Percentiles rank a stretch among this genome's conserved stretches.
Evolutionary conservation across 2,797 vertebrate species (phyloP).

Genomic region (Tapera naevia): DNA sequence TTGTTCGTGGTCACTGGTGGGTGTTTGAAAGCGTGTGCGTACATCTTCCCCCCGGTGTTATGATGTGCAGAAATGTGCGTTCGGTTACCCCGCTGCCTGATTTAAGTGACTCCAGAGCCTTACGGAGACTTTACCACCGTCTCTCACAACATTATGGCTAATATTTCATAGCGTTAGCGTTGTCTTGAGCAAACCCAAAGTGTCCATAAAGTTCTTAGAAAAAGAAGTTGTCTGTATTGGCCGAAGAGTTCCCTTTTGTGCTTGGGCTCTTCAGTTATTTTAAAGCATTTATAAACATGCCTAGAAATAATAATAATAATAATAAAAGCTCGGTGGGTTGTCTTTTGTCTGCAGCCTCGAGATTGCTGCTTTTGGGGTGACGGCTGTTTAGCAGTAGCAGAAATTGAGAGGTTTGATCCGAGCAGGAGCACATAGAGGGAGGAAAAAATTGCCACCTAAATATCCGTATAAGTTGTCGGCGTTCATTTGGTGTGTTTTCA

Average conservation of each 20-base stretch:
- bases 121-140: constrained; percentile 31
- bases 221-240: neutral
- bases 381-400: neutral
- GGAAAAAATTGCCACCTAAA: neutral
- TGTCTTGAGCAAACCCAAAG: constrained; percentile 37
- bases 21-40: constrained; percentile 5
- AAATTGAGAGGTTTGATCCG: neutral
- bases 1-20: constrained; percentile 58
- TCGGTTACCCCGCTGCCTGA: constrained; percentile 33
- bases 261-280: neutral
- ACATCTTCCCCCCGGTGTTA: constrained; percentile 33
- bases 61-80: constrained; percentile 41
- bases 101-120: constrained; percentile 57
- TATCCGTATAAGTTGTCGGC: neutral
- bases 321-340: neutral
- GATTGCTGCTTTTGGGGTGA: neutral
- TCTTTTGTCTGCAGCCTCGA: neutral
- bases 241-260: neutral
- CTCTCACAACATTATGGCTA: neutral
- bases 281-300: constrained; percentile 24
- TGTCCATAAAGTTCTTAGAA: constrained; percentile 61
- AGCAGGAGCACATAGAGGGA: neutral
- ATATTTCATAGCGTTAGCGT: constrained; percentile 39
- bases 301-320: neutral
- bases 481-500: constrained; percentile 34